Evolutionary conservation across 2,113 vertebrate species (phyloP).

Genomic region (Neopipo cinnamomea): DNA sequence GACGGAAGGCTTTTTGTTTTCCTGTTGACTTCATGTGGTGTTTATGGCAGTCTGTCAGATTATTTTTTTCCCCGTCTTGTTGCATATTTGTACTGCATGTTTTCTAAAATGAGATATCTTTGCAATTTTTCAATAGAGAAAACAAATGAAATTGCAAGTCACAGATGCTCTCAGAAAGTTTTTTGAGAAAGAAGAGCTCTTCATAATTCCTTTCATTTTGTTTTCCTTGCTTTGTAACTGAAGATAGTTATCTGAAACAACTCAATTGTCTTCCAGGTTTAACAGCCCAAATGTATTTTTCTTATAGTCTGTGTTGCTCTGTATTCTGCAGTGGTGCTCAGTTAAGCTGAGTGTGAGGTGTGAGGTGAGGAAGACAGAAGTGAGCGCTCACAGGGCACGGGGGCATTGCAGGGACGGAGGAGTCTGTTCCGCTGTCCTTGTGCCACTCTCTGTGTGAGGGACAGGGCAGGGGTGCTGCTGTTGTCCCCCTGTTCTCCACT

Average conservation of each 20-base stretch:
- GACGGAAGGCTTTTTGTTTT: neutral
- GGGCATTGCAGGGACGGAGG: fast-evolving
- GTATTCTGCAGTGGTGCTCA: neutral
- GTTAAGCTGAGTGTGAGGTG: neutral
- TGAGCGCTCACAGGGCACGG: fast-evolving
- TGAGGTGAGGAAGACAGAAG: neutral
- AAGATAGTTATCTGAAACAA: neutral
- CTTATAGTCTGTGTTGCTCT: neutral
- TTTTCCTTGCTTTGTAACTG: neutral
- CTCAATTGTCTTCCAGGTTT: neutral
- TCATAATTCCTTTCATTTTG: neutral
- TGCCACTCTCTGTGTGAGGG: neutral
- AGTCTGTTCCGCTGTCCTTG: too few species aligned
- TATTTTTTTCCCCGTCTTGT: neutral
- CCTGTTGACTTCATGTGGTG: neutral
- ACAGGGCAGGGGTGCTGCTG: fast-evolving
- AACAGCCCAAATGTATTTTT: neutral
- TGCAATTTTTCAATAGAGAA: neutral
- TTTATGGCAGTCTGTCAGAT: neutral
- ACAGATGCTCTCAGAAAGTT: neutral
- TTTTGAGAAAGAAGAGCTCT: neutral
- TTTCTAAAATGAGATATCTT: neutral
- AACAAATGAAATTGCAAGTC: neutral
- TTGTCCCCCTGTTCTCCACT: fast-evolving
- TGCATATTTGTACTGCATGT: neutral